A percentile compares a stretch with the other conserved stretches of the same genome.
phyloP scores from a whole-genome alignment of 2,797 vertebrate genomes.

The Phrynocephalus forsythii region DNA sequence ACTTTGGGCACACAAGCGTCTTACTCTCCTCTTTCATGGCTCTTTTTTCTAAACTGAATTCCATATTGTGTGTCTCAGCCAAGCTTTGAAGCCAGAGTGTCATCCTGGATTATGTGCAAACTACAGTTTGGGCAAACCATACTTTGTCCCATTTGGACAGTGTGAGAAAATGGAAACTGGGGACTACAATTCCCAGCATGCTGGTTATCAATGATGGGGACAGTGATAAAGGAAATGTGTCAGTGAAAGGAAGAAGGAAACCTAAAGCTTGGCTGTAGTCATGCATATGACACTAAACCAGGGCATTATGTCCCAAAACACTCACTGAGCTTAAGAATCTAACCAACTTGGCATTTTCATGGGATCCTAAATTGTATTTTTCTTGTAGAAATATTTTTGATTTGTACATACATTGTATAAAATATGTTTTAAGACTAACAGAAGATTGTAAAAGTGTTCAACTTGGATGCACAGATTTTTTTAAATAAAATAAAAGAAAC shows the following conservation, averaged over 20 bases:
- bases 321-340: conserved; percentile 9
- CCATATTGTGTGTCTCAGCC: background rate
- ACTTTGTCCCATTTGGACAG: background rate
- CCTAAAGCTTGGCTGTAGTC: background rate
- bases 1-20: background rate
- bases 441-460: conserved; percentile 59
- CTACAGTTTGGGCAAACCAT: background rate
- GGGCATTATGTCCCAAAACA: background rate
- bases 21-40: background rate
- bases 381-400: conserved; percentile 56
- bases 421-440: conserved; percentile 56
- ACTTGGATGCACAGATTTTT: conserved; percentile 54
- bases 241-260: background rate
- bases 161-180: background rate
- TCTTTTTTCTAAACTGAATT: background rate
- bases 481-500: conserved; percentile 37
- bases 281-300: background rate
- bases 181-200: background rate
- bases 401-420: conserved; percentile 68
- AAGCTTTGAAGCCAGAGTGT: background rate
- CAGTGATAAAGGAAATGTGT: background rate
- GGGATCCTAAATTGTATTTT: conserved; percentile 62
- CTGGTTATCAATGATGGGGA: background rate
- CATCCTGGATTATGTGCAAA: background rate
- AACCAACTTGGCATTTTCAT: conserved; percentile 36